Base-by-base conservation (phyloP, 1,140 invertebrate genomes). In the Adelges cooleyi region DNA sequence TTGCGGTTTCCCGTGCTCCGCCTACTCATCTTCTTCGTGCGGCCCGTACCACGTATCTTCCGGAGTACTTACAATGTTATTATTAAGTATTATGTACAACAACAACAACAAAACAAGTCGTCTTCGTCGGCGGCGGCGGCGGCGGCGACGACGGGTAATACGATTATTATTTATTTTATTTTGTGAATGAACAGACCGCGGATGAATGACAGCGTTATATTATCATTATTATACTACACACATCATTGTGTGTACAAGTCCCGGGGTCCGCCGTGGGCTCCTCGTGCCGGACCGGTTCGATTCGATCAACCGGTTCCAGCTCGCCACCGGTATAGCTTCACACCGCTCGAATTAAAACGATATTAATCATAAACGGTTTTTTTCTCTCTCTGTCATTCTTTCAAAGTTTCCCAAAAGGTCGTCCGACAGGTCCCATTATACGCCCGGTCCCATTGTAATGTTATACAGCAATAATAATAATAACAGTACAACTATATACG, bases 271-370 rank as follows among this genome's bases (percentile, higher is more conserved):
- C 53, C 23, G 54, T 8, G 42, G 42, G 42, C 56, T 62, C 56
- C 23, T 23, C 40, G 10, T 44, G 40, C 53, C 38, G 53, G 53
- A 56, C 53, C 53, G 53, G 53, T 56, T 56, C 53, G 54, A 23
- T 56, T 56, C 53, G 53, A 56, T 56, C 54, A 18, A 59, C 54
- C 54, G 25, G 54, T 46, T 59, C 3, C 15, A 17, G 13, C 20
- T 33, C 44, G 8, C 53, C 33, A 22, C 18, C 20, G 18, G 22
- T 25, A 48, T 48, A 27, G 15, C 29, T 5, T 33, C 29, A 6
- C 29, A n/a, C n/a, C n/a, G n/a, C n/a, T n/a, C 29, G 29, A 33
- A 33, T 33, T 33, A 33, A 33, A 33, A 33, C 29, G 5, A 33
- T 33, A 33, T 33, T 33, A 33, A 33, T 33, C 29, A 33, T 33